Evolutionary conservation across 1,140 invertebrate genomes (phyloP), one percentile per base, ranked within the genome.

Genomic region (Nasonia longicornis): DNA sequence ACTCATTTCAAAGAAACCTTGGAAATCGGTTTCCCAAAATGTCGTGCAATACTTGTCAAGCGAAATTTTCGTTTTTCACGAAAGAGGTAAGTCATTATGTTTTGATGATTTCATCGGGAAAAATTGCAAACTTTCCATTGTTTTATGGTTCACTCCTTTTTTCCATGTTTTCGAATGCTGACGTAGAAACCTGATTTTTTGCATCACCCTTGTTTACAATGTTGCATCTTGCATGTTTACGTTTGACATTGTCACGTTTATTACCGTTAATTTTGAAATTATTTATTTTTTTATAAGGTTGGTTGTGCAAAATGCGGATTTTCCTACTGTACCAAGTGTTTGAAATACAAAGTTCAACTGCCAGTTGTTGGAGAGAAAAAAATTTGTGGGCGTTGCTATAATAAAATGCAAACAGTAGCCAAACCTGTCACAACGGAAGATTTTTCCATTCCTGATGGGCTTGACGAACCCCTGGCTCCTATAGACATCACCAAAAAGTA

Each of bases 281-380:
- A 77, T 45, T 83, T 45, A 20, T 83, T 63, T 1, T 66, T n/a
- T 45, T 58, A 83, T 77, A 73, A 91, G 90, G 82, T 87, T 82
- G 89, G 84, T 75, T 91, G 90, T 83, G 88, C 89, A 20, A 87
- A 82, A 26, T 91, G 90, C 85, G 88, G 88, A 71, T 91, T 89
- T 85, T 89, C 90, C 14, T 88, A 84, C 79, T 91, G 90, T 74
- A 86, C 76, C 48, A 91, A 89, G 79, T 91, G 90, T 80, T 85
- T 91, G n/a, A 90, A 89, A 75, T 89, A 90, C 67, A 90, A 89
- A 86, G 84, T 83, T 35, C 76, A 88, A 48, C 71, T 91, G 63
- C 84, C 88, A 31, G 82, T 87, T 81, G 58, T 80, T 79, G 85
- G 84, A 35, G 66, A 83, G 1, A 88, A 86, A 75, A 90, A 89